These are phyloP conservation scores for Hymenochirus boettgeri DNA, from an alignment of 2,113 vertebrate species.

Conservation along the genomic window DNA sequence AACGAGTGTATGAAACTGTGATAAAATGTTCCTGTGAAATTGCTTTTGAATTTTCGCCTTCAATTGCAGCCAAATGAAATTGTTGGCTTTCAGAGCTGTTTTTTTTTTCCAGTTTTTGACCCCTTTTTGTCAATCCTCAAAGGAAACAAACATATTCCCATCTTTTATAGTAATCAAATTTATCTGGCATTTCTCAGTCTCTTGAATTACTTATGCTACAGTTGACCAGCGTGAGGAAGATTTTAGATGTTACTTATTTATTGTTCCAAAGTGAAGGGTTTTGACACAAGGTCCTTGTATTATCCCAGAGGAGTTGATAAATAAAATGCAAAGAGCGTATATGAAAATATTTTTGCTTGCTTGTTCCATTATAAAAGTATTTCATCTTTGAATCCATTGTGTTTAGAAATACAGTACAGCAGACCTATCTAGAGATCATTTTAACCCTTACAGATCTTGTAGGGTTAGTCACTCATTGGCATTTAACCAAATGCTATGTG, in stretches of 20 bases:
- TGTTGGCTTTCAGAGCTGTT: conserved; percentile 67
- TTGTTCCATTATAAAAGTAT: neutral
- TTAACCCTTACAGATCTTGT: neutral
- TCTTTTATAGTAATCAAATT: conserved; percentile 91
- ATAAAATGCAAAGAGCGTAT: conserved; percentile 53
- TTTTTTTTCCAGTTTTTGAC: conserved; percentile 65
- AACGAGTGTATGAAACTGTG: conserved; percentile 63
- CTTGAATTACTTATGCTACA: conserved; percentile 78
- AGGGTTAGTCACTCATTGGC: neutral
- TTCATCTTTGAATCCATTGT: neutral
- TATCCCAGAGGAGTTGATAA: conserved; percentile 54
- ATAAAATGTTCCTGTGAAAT: conserved; percentile 63
- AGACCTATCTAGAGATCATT: neutral
- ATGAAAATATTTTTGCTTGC: conserved; percentile 41
- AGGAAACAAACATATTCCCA: conserved; percentile 79
- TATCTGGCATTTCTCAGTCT: conserved; percentile 81
- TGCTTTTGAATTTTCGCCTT: conserved; percentile 67
- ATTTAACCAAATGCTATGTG: neutral
- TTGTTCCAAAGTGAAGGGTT: conserved; percentile 77
- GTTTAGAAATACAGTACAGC: neutral
- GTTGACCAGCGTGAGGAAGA: conserved; percentile 67
- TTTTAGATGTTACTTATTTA: conserved; percentile 76
- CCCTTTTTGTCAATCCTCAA: conserved; percentile 79
- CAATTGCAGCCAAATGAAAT: conserved; percentile 69
- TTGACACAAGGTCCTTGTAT: conserved; percentile 69